A percentile compares a stretch with the other conserved stretches of the same genome.
Conservation (phyloP, 1,140 invertebrate genomes). For the Achatina immaculata region DNA sequence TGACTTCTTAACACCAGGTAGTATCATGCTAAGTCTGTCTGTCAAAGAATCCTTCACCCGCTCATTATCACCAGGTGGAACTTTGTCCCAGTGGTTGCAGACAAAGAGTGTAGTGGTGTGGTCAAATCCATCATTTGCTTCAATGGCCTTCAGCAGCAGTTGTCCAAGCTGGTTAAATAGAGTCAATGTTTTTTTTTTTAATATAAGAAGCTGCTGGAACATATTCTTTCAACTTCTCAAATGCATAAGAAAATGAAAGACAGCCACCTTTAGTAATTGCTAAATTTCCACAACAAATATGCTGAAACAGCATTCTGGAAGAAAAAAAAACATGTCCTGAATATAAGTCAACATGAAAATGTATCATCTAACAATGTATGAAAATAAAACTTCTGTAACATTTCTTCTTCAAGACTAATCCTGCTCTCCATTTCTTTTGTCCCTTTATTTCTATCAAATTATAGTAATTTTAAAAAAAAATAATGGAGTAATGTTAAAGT, state of each 20-base stretch:
- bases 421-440: no score
- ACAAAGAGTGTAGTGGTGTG: conserved; percentile 59
- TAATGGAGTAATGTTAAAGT: no score
- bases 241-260: neutral
- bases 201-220: neutral
- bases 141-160: conserved; percentile 49
- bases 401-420: no score
- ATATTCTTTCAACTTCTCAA: neutral
- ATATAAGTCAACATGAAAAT: no score
- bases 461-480: no score
- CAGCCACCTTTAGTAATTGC: neutral
- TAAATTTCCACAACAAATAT: no score
- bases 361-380: no score
- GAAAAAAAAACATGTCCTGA: no score
- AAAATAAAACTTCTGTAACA: no score
- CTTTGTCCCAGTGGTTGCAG: conserved; percentile 62
- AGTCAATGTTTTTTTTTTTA: no score
- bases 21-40: conserved; percentile 48
- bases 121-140: conserved; percentile 50
- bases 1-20: conserved; percentile 44
- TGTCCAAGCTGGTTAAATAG: conserved; percentile 45
- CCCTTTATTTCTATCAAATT: no score
- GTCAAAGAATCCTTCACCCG: conserved; percentile 48
- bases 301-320: no score
- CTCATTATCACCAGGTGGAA: conserved; percentile 42